Percentiles rank a stretch among this genome's conserved stretches.
Evolutionary conservation across 2,797 vertebrate species (phyloP).

Genomic region (Furcifer pardalis): DNA sequence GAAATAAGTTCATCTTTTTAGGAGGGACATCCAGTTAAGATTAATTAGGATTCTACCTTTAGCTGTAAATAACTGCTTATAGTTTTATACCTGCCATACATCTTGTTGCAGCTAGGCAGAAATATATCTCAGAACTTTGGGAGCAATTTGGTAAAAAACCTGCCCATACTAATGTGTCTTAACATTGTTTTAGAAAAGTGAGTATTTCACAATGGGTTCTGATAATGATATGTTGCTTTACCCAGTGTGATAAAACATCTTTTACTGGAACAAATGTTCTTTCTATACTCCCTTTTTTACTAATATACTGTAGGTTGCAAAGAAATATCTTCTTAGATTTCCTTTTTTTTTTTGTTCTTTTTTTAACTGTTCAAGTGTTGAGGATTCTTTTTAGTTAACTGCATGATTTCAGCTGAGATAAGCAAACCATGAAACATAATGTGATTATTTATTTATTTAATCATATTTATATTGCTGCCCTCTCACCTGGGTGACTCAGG

Average conservation of each 20-base stretch:
- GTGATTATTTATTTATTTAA: too few species aligned
- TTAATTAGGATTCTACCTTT: too few species aligned
- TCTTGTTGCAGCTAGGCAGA: too few species aligned
- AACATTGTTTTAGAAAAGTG: background rate
- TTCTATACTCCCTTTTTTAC: conserved; percentile 15
- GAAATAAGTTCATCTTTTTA: too few species aligned
- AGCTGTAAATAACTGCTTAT: too few species aligned
- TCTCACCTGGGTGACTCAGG: too few species aligned
- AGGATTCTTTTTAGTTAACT: conserved; percentile 22
- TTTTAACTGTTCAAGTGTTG: too few species aligned
- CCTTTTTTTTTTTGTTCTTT: too few species aligned
- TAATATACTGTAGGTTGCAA: background rate
- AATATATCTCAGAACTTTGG: background rate
- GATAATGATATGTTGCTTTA: background rate
- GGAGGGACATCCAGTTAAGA: too few species aligned
- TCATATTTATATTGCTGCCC: too few species aligned
- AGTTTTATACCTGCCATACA: too few species aligned
- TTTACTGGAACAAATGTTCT: background rate
- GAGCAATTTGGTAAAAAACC: conserved; percentile 5
- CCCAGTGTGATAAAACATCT: background rate
- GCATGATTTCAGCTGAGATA: conserved; percentile 29
- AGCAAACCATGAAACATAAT: background rate
- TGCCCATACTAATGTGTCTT: background rate
- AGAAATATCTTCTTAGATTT: conserved; percentile 28
- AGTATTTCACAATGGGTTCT: background rate